These are phyloP conservation scores for Microhierax caerulescens DNA, from an alignment of 2,797 vertebrate genomes.

Conservation along the genomic window DNA sequence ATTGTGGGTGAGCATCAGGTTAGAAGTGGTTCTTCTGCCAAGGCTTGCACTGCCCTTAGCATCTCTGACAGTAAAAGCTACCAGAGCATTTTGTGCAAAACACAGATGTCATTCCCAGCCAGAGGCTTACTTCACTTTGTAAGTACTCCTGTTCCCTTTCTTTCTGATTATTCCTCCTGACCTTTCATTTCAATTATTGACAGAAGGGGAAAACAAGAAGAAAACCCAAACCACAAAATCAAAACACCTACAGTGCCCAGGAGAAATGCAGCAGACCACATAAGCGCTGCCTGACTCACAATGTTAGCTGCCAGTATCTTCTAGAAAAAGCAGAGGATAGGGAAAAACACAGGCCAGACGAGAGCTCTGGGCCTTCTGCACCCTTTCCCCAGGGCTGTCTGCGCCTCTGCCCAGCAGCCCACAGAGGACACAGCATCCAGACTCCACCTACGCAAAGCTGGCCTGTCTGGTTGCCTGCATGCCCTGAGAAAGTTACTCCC, in stretches of 20 bases:
- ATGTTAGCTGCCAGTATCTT: neutral
- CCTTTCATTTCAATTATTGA: neutral
- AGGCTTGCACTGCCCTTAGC: neutral
- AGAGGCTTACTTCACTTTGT: neutral
- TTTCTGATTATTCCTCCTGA: neutral
- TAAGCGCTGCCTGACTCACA: neutral
- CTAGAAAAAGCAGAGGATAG: neutral
- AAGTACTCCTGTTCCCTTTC: neutral
- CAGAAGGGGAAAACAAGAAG: accelerated
- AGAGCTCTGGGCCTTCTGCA: neutral
- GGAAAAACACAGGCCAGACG: neutral
- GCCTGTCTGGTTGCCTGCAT: neutral
- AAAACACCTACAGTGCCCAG: neutral
- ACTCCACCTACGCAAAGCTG: neutral
- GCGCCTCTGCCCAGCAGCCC: neutral
- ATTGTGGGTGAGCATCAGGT: accelerated
- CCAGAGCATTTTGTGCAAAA: neutral
- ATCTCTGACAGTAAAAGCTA: neutral
- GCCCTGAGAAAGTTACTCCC: neutral
- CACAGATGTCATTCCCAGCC: neutral
- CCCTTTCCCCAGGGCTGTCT: conserved; percentile 43
- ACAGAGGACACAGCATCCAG: neutral
- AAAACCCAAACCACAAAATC: neutral
- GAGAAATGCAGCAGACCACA: neutral
- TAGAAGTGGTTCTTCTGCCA: neutral